Percentiles rank a stretch among this genome's conserved stretches.
Evolutionary conservation across 2,888 invertebrate species (phyloP).

Genomic region (Eupithecia exiguata): DNA sequence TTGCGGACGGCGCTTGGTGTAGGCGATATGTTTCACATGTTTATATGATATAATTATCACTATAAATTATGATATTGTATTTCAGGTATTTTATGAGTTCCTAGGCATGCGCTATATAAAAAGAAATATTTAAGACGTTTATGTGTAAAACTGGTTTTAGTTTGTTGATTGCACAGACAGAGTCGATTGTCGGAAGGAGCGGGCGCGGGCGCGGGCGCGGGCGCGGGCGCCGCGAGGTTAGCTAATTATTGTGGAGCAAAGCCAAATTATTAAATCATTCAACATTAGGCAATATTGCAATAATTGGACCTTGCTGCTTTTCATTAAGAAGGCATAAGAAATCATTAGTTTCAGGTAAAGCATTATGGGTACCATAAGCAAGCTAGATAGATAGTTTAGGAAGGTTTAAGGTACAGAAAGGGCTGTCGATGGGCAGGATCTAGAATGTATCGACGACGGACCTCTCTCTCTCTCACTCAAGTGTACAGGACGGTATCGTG

Average conservation of each 20-base stretch:
- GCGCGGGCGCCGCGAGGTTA: background rate
- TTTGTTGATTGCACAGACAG: background rate
- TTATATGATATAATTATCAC: too few relatives aligned
- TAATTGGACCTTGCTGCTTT: constrained; percentile 2
- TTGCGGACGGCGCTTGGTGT: too few relatives aligned
- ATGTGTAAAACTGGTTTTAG: too few relatives aligned
- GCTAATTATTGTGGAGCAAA: constrained; percentile 4
- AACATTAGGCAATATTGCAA: background rate
- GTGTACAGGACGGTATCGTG: too few relatives aligned
- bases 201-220: background rate
- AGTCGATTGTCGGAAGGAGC: background rate
- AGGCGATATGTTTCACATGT: too few relatives aligned
- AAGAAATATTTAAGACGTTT: too few relatives aligned
- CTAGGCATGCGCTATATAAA: too few relatives aligned
- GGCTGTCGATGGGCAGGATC: too few relatives aligned
- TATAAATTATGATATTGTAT: too few relatives aligned
- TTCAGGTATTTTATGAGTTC: too few relatives aligned
- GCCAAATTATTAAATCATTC: constrained; percentile 6
- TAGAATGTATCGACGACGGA: too few relatives aligned
- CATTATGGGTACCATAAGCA: background rate
- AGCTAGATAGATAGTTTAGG: background rate
- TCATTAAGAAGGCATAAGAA: background rate
- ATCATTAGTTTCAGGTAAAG: background rate
- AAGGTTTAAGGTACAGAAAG: background rate
- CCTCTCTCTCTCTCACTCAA: too few relatives aligned